Percentiles rank a stretch among this genome's conserved stretches.
These are phyloP conservation scores for Euzetes globulus DNA, from an alignment of 2,888 invertebrate genomes.

Conservation along the genomic window DNA sequence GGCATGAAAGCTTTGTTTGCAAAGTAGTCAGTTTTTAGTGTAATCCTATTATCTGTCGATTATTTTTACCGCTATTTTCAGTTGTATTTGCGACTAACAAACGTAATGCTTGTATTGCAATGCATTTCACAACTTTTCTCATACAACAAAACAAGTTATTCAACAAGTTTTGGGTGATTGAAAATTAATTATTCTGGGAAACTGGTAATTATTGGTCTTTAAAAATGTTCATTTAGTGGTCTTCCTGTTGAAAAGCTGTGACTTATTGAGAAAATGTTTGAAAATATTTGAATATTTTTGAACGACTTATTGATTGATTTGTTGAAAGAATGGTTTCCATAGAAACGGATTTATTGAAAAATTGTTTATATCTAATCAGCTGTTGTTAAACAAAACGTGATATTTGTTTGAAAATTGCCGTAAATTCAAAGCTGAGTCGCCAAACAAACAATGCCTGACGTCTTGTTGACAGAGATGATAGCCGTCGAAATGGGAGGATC, in stretches of 20 bases:
- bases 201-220: too few species aligned
- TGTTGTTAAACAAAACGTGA: neutral
- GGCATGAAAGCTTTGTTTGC: too few species aligned
- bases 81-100: neutral
- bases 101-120: neutral
- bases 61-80: neutral
- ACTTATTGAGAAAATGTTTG: too few species aligned
- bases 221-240: too few species aligned
- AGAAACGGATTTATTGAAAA: too few species aligned
- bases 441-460: constrained; percentile 36
- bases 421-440: neutral
- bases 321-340: too few species aligned
- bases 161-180: neutral
- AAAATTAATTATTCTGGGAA: too few species aligned
- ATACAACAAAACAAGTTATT: neutral
- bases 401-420: neutral
- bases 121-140: neutral
- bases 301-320: too few species aligned
- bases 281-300: too few species aligned
- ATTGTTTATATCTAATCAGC: too few species aligned
- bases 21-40: neutral
- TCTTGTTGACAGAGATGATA: constrained; percentile 37
- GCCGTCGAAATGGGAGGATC: constrained; percentile 38
- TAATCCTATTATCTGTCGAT: neutral
- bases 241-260: too few species aligned